A percentile compares a stretch with the other conserved stretches of the same genome.
phyloP scores from a whole-genome alignment of 2,113 vertebrate genomes.

The Peromyscus polionotus region DNA sequence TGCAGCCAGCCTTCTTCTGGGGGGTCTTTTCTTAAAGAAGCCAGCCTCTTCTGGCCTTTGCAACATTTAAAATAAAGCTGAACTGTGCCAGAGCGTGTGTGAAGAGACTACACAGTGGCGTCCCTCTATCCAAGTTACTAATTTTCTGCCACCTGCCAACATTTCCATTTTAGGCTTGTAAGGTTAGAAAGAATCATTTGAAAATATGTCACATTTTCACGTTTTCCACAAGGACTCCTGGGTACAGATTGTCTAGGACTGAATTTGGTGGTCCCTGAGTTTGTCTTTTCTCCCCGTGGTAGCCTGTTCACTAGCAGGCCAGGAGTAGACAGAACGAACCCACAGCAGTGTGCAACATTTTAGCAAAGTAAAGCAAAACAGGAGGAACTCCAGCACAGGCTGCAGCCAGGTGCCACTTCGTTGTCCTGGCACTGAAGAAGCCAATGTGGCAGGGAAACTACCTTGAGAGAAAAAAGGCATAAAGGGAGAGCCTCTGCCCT shows the following conservation, averaged over 20 bases:
- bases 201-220: constrained; percentile 62
- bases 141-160: constrained; percentile 76
- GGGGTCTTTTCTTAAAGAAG: constrained; percentile 75
- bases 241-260: neutral
- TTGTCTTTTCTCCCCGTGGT: neutral
- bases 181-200: constrained; percentile 75
- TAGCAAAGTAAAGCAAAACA: neutral
- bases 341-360: neutral
- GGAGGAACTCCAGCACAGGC: neutral
- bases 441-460: neutral
- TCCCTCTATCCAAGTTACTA: constrained; percentile 77
- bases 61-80: constrained; percentile 75
- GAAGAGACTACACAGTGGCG: constrained; percentile 68
- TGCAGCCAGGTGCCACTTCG: neutral
- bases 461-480: neutral
- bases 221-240: neutral
- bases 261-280: neutral
- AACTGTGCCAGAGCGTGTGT: constrained; percentile 78
- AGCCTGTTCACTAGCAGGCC: neutral
- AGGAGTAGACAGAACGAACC: neutral
- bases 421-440: neutral
- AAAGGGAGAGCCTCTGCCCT: rapidly evolving
- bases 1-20: constrained; percentile 33
- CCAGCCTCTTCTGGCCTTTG: constrained; percentile 73
- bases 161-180: constrained; percentile 76